Evolutionary conservation across 2,797 vertebrate species (phyloP), one percentile per base, ranked within the genome.

Genomic region (Bradypus variegatus): DNA sequence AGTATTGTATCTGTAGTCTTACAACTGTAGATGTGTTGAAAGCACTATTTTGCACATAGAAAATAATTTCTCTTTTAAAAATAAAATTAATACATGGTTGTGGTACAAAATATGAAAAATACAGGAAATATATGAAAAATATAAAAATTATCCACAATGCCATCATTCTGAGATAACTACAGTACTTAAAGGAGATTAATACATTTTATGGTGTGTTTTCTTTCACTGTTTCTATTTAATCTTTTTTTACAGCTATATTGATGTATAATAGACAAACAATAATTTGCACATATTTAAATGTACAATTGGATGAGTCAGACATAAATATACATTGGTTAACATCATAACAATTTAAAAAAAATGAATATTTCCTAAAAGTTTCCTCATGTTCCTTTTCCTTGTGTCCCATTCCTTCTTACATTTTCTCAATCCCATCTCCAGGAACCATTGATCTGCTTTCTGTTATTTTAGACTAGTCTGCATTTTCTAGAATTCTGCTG

Each of bases 51-150:
- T 93, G 36, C 8, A 94, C 16, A 75, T 80, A 89, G 58, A 16
- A 90, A 92, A 92, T 81, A 86, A 90, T 83, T 90, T 95, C 27
- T 93, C 67, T 88, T 53, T 87, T 86, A 83, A 80, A 82, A 86
- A 84, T 65, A 81, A 85, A 76, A 38, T 70, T 87, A 86, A 76
- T n/a, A 78, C 31, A 88, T 53, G 36, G 70, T 15, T 86, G 15
- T 70, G 15, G 53, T 62, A 82, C 41, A 82, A 95, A 90, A 90
- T 45, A 77, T 73, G 19, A 93, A 82, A 77, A 87, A 78, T 83
- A 91, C 7, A 91, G 33, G 81, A 69, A 64, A n/a, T 48, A n/a
- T 13, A 88, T 18, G 48, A 89, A 86, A 27, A 89, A 92, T 93
- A 95, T 58, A 41, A 89, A 94, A 93, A 81, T 31, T 82, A 90